phyloP scores from a whole-genome alignment of 2,888 invertebrate genomes.

The Coremacera marginata region DNA sequence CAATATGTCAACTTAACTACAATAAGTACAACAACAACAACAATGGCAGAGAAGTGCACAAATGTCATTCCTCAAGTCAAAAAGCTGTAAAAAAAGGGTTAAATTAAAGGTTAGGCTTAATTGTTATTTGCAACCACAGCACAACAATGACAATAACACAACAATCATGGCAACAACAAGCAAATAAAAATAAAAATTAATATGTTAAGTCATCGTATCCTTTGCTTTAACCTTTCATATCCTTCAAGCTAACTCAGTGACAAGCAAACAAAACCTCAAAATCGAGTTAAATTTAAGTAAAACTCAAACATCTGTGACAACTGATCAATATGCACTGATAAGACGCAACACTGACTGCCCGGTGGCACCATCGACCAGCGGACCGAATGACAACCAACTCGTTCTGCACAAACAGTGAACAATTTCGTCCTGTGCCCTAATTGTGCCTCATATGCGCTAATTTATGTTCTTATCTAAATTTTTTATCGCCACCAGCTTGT shows the following conservation, averaged over 20 bases:
- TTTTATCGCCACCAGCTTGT: constrained; percentile 53
- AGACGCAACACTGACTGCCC: constrained; percentile 23
- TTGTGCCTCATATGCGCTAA: constrained; percentile 55
- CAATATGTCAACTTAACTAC: constrained; percentile 21
- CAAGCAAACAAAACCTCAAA: background rate
- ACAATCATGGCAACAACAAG: background rate
- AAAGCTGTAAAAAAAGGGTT: constrained; percentile 13
- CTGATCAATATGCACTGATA: constrained; percentile 62
- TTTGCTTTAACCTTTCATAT: background rate
- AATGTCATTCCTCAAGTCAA: constrained; percentile 31
- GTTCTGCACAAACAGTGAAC: background rate
- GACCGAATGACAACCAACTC: no score
- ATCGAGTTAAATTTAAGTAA: constrained; percentile 38
- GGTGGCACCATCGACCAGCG: background rate
- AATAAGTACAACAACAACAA: background rate
- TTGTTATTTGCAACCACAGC: constrained; percentile 29
- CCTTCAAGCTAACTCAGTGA: background rate
- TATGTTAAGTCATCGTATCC: constrained; percentile 18
- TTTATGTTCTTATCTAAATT: constrained; percentile 64
- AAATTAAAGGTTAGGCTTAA: constrained; percentile 31
- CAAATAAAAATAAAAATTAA: constrained; percentile 8
- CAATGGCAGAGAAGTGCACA: background rate
- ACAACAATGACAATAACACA: background rate
- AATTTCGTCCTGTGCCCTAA: constrained; percentile 15
- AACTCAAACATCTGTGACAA: constrained; percentile 64